Conservation (phyloP, 1,140 invertebrate genomes). For the Drosophila nigromelanica region DNA sequence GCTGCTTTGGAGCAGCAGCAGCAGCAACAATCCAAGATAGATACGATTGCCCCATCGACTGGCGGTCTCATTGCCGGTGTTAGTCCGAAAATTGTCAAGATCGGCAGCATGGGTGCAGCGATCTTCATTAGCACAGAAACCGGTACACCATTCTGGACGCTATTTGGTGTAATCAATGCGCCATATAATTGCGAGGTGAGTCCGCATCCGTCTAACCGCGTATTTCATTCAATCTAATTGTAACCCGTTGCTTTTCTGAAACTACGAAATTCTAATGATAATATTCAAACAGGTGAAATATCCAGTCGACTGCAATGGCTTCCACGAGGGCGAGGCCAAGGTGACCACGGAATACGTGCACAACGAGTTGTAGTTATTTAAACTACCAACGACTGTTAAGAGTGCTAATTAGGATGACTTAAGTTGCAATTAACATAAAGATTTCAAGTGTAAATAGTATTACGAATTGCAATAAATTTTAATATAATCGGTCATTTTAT, state of each 20-base stretch:
- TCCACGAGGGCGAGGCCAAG: conserved; percentile 91
- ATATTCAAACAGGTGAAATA: conserved; percentile 87
- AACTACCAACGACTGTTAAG: conserved; percentile 17
- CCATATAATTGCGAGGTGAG: conserved; percentile 85
- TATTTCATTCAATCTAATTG: conserved; percentile 27
- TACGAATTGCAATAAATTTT: conserved; percentile 75
- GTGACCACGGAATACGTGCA: conserved; percentile 92
- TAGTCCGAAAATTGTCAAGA: conserved; percentile 88
- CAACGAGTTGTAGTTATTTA: conserved; percentile 87
- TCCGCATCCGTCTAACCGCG: conserved; percentile 20
- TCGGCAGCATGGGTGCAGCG: conserved; percentile 88
- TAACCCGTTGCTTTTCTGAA: conserved; percentile 32
- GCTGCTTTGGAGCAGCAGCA: conserved; percentile 84
- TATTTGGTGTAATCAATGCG: conserved; percentile 85
- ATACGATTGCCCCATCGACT: conserved; percentile 59
- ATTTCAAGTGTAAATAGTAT: conserved; percentile 77
- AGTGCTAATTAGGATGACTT: conserved; percentile 59
- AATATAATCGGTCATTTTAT: conserved; percentile 51
- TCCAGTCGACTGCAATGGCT: conserved; percentile 89
- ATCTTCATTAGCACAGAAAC: conserved; percentile 85
- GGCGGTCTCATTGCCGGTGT: conserved; percentile 85
- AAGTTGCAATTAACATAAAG: conserved; percentile 66
- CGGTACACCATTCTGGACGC: conserved; percentile 86
- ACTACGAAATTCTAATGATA: neutral
- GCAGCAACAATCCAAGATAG: conserved; percentile 45